Base-by-base conservation (phyloP, 2,888 invertebrate species). In the Loripinus fragilis region DNA sequence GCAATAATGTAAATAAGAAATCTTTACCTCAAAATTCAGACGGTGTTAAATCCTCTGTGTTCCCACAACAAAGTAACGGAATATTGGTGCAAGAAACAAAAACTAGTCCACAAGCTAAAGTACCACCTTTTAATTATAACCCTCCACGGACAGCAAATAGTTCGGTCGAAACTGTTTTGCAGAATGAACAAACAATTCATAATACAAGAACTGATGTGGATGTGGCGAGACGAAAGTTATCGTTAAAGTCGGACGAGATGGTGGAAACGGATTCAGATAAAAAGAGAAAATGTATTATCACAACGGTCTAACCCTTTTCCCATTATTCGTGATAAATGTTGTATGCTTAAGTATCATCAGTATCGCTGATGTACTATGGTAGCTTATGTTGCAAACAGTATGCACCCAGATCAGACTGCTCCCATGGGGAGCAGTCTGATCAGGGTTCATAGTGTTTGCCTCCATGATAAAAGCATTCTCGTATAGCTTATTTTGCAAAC, bases 121-220 rank as follows among this genome's bases (percentile, higher is more conserved):
- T 94, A 33, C 91, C 94, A 25, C 94, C 95, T 0, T 95, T 94
- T 82, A 94, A 95, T 85, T 94, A 94, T 81, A 94, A 92, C 69
- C 94, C 94, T 20, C 81, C 42, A 30, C 71, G 55, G 12, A 33
- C 60, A 60, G 20, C 60, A 60, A 60, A 52, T 48, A 78, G 55
- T 74, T 70, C 65, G n/a, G 33, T 10, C 25, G 55, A 60, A 50
- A 72, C 67, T 38, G 66, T 55, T 0, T 23, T 66, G 1, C 75
- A 48, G 25, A 52, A 25, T 52, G 35, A 79, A 82, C 60, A 75
- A 66, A 52, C 72, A 7, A 70, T 90, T 86, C 60, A 66, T 83
- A 68, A 92, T 33, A 20, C 92, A 28, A 92, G 92, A 74, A 93
- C 85, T 76, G 94, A 89, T 87, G 92, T 91, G 93, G 74, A 93